phyloP scores from a whole-genome alignment of 2,888 invertebrate species.

The Tuta absoluta region DNA sequence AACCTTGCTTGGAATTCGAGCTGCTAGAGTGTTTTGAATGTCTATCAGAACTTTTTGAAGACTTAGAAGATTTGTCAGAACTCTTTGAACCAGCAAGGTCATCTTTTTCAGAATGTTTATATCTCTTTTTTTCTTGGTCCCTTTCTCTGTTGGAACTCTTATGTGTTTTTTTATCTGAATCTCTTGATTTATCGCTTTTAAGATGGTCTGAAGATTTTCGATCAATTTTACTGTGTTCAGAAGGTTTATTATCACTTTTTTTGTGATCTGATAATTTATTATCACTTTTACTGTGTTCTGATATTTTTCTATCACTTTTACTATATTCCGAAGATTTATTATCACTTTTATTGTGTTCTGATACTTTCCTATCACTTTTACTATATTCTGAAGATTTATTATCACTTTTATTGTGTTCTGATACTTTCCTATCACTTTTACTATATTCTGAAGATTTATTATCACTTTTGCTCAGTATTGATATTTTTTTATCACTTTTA shows the following conservation, averaged over 20 bases:
- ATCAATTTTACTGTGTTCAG: background rate
- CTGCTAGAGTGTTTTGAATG: constrained; percentile 47
- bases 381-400: constrained; percentile 39
- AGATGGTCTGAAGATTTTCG: background rate
- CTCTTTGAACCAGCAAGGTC: constrained; percentile 46
- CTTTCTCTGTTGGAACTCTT: constrained; percentile 63
- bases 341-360: constrained; percentile 32
- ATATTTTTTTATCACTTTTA: constrained; percentile 39
- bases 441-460: constrained; percentile 39
- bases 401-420: constrained; percentile 43
- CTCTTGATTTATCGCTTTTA: constrained; percentile 48
- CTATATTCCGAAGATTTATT: constrained; percentile 33
- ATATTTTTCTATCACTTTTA: constrained; percentile 39
- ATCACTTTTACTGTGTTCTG: constrained; percentile 32
- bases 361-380: constrained; percentile 37
- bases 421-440: constrained; percentile 40
- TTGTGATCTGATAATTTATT: constrained; percentile 33
- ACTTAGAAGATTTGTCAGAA: constrained; percentile 46
- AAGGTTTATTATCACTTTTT: constrained; percentile 41
- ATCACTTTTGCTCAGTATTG: constrained; percentile 43
- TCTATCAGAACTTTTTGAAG: constrained; percentile 45
- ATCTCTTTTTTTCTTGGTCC: constrained; percentile 51
- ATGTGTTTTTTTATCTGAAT: constrained; percentile 55
- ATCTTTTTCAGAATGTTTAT: constrained; percentile 48
- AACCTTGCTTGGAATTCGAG: constrained; percentile 53